Evolutionary conservation across 2,888 invertebrate species (phyloP).

Genomic region (Thecocarcelia acutangulata): DNA sequence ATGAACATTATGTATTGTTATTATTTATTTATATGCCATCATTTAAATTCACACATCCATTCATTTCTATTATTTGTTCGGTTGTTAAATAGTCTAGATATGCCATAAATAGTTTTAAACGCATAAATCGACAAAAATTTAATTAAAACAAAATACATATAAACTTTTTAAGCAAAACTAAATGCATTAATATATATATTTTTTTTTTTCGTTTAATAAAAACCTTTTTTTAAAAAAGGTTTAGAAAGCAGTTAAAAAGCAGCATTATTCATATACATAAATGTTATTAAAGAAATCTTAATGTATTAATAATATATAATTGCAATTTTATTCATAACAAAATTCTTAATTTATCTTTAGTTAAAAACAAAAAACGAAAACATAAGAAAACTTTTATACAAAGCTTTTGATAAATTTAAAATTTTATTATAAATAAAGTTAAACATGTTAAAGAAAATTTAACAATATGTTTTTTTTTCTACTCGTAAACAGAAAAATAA

Average conservation of each 20-base stretch:
- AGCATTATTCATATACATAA: slow-evolving; percentile 33
- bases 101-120: slow-evolving; percentile 61
- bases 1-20: slow-evolving; percentile 41
- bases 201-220: slow-evolving; percentile 26
- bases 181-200: background rate
- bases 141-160: slow-evolving; percentile 20
- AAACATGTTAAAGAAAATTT: background rate
- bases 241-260: slow-evolving; percentile 47
- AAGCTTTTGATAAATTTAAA: background rate
- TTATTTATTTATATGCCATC: slow-evolving; percentile 41
- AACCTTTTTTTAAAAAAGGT: slow-evolving; percentile 17
- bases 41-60: background rate
- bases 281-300: slow-evolving; percentile 1
- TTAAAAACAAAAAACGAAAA: background rate
- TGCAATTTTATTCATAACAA: background rate
- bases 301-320: background rate
- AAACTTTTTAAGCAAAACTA: background rate
- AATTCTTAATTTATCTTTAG: background rate
- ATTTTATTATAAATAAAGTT: background rate
- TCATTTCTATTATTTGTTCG: slow-evolving; percentile 42
- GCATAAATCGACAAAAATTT: slow-evolving; percentile 21
- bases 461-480: background rate
- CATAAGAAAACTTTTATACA: slow-evolving; percentile 4
- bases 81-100: slow-evolving; percentile 61
- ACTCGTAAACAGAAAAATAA: no score